Conservation (phyloP, 2,888 invertebrate genomes). For the Eupithecia abbreviata region DNA sequence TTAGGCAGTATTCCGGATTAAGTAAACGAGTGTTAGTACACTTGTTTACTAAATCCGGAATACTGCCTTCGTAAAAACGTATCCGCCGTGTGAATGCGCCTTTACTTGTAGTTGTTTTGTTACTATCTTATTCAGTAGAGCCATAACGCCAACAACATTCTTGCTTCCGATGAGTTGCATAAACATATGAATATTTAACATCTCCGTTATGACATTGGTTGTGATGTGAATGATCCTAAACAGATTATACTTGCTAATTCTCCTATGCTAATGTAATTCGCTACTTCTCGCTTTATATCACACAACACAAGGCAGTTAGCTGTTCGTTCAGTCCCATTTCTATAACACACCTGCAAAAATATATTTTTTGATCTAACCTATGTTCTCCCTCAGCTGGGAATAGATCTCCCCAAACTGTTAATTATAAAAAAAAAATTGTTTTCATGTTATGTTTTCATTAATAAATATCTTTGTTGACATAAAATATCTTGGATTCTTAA, state of each 20-base stretch:
- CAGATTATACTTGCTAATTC: slow-evolving; percentile 16
- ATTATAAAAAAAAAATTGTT: no score
- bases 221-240: slow-evolving; percentile 21
- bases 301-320: neutral
- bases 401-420: no score
- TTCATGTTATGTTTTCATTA: no score
- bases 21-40: no score
- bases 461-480: no score
- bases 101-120: neutral
- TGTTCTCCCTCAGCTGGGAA: no score
- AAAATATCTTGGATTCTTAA: no score
- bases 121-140: neutral
- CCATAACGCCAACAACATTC: neutral
- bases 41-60: no score
- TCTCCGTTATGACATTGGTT: slow-evolving; percentile 12
- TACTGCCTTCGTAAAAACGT: no score
- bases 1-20: no score
- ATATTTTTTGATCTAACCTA: no score
- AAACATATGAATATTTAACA: neutral
- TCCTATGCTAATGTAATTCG: slow-evolving; percentile 18
- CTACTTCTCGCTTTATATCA: neutral
- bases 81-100: no score
- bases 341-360: neutral
- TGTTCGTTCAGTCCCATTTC: neutral
- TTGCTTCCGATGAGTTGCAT: neutral